Base-by-base conservation (phyloP, 2,113 vertebrate species). In the Lichenostomus cassidix region DNA sequence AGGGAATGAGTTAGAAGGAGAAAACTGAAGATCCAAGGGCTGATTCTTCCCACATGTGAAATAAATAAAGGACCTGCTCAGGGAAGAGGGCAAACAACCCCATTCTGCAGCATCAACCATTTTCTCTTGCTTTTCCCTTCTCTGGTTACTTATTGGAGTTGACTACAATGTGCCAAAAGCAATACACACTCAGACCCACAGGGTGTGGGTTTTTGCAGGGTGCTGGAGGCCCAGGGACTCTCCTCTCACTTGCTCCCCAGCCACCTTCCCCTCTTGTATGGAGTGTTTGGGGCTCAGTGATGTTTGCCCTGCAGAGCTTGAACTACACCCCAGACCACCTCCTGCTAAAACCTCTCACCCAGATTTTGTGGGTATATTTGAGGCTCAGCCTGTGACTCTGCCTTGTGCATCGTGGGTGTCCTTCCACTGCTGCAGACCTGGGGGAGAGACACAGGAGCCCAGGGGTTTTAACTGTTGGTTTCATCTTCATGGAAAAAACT, bases 361-460 rank as follows among this genome's bases (percentile, higher is more conserved):
- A 35, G 52, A 22, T 29, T 78, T 44, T 53, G 23, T 27, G 52
- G 25, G 15, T 2, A 1, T 3, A 0, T 59, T 7, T 15, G 80
- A 41, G 75, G 67, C 35, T 84, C 65, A 79, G 47, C 31, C 52
- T 60, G 21, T 64, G 65, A 12, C 56, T 29, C 29, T 73, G 49
- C 22, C 50, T 37, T 5, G 22, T 63, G 47, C 50, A 20, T 69
- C 67, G 0, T 22, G 46, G 33, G 24, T 58, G n/a, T 28, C n/a
- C 23, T 67, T 25, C 37, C 6, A 4, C 31, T 52, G 52, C 79
- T 3, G 27, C 73, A 69, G 46, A 15, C 1, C 3, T 35, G 4
- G 5, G 29, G 49, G 11, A 20, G 6, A 65, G 23, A 31, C 31
- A 29, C 0, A 0, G 31, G 62, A 42, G n/a, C 22, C 1, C 18